Conservation (phyloP, 2,797 vertebrate genomes). For the Numenius phaeopus region DNA sequence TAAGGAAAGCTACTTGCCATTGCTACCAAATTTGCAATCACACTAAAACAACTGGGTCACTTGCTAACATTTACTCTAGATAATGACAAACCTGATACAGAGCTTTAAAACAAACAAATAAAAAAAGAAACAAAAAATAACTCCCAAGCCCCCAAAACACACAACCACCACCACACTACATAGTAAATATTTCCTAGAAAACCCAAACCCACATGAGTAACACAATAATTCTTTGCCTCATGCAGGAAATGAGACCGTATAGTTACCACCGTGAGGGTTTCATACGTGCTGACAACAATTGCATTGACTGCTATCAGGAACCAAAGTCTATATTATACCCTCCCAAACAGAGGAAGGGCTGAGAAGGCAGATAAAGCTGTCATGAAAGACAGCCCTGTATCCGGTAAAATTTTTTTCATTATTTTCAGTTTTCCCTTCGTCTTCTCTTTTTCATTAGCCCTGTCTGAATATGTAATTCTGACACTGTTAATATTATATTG, state of each 20-base stretch:
- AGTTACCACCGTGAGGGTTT: background rate
- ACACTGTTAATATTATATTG: background rate
- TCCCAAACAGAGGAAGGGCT: background rate
- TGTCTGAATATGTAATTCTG: background rate
- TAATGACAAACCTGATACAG: background rate
- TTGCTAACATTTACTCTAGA: background rate
- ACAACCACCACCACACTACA: background rate
- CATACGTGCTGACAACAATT: background rate
- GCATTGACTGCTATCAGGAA: background rate
- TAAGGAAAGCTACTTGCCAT: background rate
- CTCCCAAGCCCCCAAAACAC: fast-evolving
- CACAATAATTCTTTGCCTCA: background rate
- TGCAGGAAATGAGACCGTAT: background rate
- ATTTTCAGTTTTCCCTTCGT: background rate
- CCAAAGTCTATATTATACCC: background rate
- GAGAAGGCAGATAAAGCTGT: background rate
- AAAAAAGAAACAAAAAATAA: background rate
- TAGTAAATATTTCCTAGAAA: background rate
- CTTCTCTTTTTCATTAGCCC: background rate
- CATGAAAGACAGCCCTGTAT: background rate
- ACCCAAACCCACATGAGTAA: background rate
- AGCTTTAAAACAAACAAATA: background rate
- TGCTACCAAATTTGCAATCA: background rate
- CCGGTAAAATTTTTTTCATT: background rate
- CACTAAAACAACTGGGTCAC: fast-evolving